Base-by-base conservation (phyloP, 2,888 invertebrate species). In the Allolobophora icterica region DNA sequence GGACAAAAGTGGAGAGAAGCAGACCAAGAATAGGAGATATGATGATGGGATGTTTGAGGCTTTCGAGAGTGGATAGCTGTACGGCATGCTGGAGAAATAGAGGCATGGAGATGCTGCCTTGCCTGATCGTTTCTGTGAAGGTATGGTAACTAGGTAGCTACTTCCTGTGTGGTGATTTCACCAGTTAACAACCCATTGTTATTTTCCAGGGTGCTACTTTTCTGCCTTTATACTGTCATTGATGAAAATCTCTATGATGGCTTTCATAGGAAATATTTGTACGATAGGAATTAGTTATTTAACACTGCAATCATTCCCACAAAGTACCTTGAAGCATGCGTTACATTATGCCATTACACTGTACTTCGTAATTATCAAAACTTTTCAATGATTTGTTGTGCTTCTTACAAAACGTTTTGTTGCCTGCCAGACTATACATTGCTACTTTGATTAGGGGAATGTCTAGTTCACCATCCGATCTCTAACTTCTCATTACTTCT, bases 261-360 rank as follows among this genome's bases (percentile, higher is more conserved):
- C n/a, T 71, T 71, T n/a, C n/a, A 30, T 71, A 71, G 71, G 71
- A 71, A n/a, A 71, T 71, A 71, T 71, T 71, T 71, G n/a, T 71
- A 1, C 6, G n/a, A n/a, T 71, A 71, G 30, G 71, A 8, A 71
- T 3, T 71, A n/a, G 71, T 71, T 71, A 71, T 71, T 71, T 71
- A n/a, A 71, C n/a, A n/a, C 8, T n/a, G n/a, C 11, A 24, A 24
- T n/a, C 71, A 71, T 71, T 71, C 71, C 71, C n/a, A 30, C n/a
- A 0, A 71, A 71, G 71, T n/a, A 71, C 71, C 71, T 71, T 71
- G 71, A n/a, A 71, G 71, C 71, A n/a, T 71, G 13, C 71, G 13
- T n/a, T 71, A 1, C 71, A 71, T 71, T n/a, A 21, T 24, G 15
- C 21, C 21, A 21, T 52, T 19, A 24, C 52, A 11, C 71, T 71